These are phyloP conservation scores for Embiotoca jacksoni DNA, from an alignment of 2,113 vertebrate genomes.

Conservation along the genomic window DNA sequence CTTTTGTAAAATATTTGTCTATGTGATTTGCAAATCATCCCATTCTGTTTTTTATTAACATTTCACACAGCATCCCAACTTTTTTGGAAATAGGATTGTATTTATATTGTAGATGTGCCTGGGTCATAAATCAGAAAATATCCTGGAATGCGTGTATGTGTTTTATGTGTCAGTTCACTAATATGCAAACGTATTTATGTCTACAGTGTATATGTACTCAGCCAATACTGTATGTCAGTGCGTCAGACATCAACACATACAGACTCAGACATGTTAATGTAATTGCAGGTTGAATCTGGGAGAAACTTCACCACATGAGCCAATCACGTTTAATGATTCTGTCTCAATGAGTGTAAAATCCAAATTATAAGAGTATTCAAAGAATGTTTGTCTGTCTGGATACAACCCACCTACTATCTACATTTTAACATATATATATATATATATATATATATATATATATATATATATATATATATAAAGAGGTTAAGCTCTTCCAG, in stretches of 20 bases:
- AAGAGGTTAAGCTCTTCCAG: no score
- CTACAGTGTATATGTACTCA: not conserved
- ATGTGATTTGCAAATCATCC: no score
- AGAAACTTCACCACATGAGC: not conserved
- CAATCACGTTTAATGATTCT: slow-evolving; percentile 51
- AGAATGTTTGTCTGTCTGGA: slow-evolving; percentile 54
- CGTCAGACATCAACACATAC: slow-evolving; percentile 29
- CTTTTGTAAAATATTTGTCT: no score
- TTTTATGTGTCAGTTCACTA: not conserved
- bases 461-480: no score
- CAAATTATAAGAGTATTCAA: slow-evolving; percentile 42
- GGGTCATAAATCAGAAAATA: no score
- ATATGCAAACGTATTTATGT: slow-evolving; percentile 12
- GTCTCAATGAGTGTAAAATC: slow-evolving; percentile 4
- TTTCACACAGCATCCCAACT: no score
- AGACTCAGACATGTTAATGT: slow-evolving; percentile 58
- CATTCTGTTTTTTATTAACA: no score
- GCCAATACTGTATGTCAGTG: not conserved
- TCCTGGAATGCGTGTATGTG: not conserved
- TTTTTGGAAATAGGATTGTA: no score
- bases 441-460: no score
- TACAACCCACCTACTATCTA: not conserved
- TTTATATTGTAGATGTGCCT: no score
- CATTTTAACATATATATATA: no score
- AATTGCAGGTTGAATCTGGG: slow-evolving; percentile 35